These are phyloP conservation scores for Brachyhypopomus gauderio DNA, from an alignment of 2,113 vertebrate genomes.

Conservation along the genomic window DNA sequence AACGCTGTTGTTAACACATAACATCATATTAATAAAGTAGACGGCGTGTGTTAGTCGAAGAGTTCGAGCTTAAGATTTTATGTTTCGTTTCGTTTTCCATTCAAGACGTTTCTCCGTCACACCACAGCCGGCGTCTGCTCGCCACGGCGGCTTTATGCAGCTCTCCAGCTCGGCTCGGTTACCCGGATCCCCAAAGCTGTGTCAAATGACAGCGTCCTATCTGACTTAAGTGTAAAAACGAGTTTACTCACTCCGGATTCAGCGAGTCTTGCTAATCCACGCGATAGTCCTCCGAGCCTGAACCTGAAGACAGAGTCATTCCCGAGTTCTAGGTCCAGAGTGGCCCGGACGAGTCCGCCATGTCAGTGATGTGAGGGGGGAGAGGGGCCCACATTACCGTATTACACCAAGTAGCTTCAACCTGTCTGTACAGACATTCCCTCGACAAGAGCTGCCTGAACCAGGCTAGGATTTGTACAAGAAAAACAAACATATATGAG, in stretches of 20 bases:
- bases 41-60: not conserved
- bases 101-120: conserved; percentile 27
- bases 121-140: conserved; percentile 39
- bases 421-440: not conserved
- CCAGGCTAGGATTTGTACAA: too few species aligned
- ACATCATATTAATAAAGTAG: not conserved
- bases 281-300: conserved; percentile 32
- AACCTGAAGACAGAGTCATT: conserved; percentile 44
- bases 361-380: conserved; percentile 56
- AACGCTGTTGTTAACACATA: not conserved
- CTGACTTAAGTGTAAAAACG: not conserved
- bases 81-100: conserved; percentile 52
- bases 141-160: conserved; percentile 8
- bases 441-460: too few species aligned
- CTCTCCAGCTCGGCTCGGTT: conserved; percentile 30
- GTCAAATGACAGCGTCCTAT: not conserved
- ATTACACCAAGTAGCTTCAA: conserved; percentile 36
- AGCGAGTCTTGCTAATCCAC: conserved; percentile 30
- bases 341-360: conserved; percentile 56
- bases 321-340: conserved; percentile 52
- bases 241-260: conserved; percentile 47
- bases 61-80: not conserved
- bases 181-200: not conserved
- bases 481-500: too few species aligned
- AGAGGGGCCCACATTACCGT: conserved; percentile 46